Percentiles rank a stretch among this genome's conserved stretches.
Conservation (phyloP, 2,113 vertebrate species). For the Bubo blakistoni region DNA sequence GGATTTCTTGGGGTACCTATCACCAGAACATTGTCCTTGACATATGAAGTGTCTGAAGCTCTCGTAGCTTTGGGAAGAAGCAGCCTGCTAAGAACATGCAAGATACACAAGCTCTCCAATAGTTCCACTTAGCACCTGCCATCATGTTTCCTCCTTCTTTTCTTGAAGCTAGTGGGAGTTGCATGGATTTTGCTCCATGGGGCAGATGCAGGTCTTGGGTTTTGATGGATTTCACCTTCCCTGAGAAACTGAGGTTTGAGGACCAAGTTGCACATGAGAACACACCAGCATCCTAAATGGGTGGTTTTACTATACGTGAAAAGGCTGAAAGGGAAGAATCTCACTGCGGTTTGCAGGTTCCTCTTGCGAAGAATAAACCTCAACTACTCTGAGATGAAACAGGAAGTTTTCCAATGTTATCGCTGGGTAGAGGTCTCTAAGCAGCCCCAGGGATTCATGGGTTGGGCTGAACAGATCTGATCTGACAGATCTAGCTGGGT, state of each 20-base stretch:
- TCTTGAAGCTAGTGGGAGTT: background rate
- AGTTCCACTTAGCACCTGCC: background rate
- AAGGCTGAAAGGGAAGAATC: background rate
- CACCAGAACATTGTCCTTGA: background rate
- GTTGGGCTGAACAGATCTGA: background rate
- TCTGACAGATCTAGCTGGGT: background rate
- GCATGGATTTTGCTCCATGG: background rate
- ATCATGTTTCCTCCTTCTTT: background rate
- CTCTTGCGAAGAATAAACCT: background rate
- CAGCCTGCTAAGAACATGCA: background rate
- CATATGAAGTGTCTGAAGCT: background rate
- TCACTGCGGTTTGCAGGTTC: background rate
- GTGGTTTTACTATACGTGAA: background rate
- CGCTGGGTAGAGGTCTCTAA: background rate
- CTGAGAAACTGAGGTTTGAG: background rate
- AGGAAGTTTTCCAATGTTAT: background rate
- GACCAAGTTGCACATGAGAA: background rate
- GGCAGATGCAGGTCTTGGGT: background rate
- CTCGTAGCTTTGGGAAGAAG: background rate
- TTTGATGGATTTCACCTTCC: background rate
- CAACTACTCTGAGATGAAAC: background rate
- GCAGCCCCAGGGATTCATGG: background rate
- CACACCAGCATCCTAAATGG: fast-evolving
- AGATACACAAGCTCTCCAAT: background rate
- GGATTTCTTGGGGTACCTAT: background rate